These are phyloP conservation scores for Lepus timidus DNA, from an alignment of 2,113 vertebrate genomes.

Conservation along the genomic window DNA sequence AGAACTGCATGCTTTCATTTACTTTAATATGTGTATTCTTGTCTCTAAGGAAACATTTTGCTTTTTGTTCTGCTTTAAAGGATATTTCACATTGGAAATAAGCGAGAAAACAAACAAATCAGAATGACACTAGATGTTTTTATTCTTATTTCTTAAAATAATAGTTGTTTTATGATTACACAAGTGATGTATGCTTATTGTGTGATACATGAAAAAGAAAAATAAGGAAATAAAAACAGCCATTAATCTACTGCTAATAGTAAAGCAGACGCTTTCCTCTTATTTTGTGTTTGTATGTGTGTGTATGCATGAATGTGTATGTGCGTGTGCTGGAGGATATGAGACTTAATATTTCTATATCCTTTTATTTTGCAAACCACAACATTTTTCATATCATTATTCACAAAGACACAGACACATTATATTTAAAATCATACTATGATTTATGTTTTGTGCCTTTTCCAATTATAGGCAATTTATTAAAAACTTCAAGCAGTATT, in stretches of 20 bases:
- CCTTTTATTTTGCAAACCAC: neutral
- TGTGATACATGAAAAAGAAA: neutral
- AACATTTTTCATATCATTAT: neutral
- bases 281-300: too few relatives aligned
- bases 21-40: neutral
- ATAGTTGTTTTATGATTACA: neutral
- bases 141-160: neutral
- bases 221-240: neutral
- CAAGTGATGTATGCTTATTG: neutral
- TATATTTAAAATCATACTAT: neutral
- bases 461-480: neutral
- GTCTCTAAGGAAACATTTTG: neutral
- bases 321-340: neutral
- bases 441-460: neutral
- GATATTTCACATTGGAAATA: neutral
- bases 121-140: neutral
- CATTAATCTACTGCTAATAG: neutral
- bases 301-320: rapidly evolving
- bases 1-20: neutral
- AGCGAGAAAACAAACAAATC: neutral
- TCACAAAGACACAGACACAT: neutral
- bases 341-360: neutral
- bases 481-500: neutral
- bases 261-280: neutral
- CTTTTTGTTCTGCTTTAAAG: conserved; percentile 15